These are phyloP conservation scores for Anser brachyrhynchus DNA, from an alignment of 2,113 vertebrate genomes.

Conservation along the genomic window DNA sequence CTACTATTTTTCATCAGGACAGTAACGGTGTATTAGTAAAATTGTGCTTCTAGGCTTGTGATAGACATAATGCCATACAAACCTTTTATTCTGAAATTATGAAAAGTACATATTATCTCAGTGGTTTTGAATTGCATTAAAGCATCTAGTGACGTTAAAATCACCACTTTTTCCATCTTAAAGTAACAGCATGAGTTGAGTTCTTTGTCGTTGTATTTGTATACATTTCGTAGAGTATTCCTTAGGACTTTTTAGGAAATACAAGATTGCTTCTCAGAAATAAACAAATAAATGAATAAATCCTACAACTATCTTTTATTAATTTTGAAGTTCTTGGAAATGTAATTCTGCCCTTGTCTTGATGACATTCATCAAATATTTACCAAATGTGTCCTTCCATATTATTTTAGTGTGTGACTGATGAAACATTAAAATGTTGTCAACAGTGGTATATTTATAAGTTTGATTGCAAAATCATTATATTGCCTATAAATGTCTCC, in stretches of 20 bases:
- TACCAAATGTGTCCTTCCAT: slow-evolving; percentile 8
- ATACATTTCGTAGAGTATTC: not conserved
- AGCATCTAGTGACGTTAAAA: not conserved
- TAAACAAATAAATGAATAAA: not conserved
- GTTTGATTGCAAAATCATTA: slow-evolving; percentile 13
- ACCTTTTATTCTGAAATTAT: not conserved
- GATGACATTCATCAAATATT: slow-evolving; percentile 64
- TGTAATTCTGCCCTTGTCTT: slow-evolving; percentile 9
- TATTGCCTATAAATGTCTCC: not conserved
- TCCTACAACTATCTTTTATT: not conserved
- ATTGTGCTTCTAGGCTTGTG: not conserved
- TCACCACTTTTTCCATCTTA: not conserved
- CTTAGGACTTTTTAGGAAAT: not conserved
- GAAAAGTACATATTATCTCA: not conserved
- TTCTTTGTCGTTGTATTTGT: not conserved
- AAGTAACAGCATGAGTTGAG: not conserved
- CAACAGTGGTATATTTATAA: slow-evolving; percentile 17
- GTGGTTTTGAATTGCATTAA: not conserved
- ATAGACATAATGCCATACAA: not conserved
- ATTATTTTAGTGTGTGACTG: not conserved
- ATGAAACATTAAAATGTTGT: slow-evolving; percentile 39
- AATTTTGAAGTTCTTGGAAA: slow-evolving; percentile 17
- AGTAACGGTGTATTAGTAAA: not conserved
- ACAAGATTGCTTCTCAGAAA: not conserved
- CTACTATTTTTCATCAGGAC: not conserved